These are phyloP conservation scores for Oophaga sylvatica DNA, from an alignment of 2,797 vertebrate species.

Conservation along the genomic window DNA sequence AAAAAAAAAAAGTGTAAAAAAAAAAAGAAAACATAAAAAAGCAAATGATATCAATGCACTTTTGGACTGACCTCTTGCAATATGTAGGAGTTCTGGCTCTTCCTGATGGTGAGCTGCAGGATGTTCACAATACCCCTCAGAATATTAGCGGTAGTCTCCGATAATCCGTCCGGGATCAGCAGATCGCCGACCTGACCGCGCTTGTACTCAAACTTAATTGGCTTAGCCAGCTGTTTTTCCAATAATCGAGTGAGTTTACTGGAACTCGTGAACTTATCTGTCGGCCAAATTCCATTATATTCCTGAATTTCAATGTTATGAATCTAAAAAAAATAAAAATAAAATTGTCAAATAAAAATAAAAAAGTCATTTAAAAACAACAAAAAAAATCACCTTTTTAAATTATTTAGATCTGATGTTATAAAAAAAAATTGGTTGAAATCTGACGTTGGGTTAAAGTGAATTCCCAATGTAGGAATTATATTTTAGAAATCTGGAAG, in stretches of 20 bases:
- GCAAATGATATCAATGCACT: too few species aligned
- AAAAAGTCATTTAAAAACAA: background rate
- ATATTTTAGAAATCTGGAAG: slow-evolving; percentile 35
- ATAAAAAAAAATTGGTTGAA: slow-evolving; percentile 1
- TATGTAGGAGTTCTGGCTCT: slow-evolving; percentile 75
- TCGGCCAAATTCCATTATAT: slow-evolving; percentile 80
- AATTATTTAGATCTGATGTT: background rate
- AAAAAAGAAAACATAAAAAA: background rate
- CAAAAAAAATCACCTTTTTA: background rate
- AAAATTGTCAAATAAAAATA: background rate
- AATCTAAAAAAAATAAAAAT: slow-evolving; percentile 67
- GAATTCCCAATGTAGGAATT: slow-evolving; percentile 23
- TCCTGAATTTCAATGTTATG: slow-evolving; percentile 73
- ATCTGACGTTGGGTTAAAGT: slow-evolving; percentile 3
- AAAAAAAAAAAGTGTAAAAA: too few species aligned
- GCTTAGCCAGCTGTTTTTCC: slow-evolving; percentile 72
- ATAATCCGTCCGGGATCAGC: slow-evolving; percentile 70
- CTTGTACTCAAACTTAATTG: slow-evolving; percentile 81
- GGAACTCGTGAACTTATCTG: slow-evolving; percentile 71
- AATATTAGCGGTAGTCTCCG: slow-evolving; percentile 74
- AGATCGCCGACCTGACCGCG: slow-evolving; percentile 75
- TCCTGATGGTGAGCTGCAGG: slow-evolving; percentile 79
- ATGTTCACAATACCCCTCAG: slow-evolving; percentile 76
- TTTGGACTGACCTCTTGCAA: slow-evolving; percentile 78
- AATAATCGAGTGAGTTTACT: slow-evolving; percentile 74